Evolutionary conservation across 2,888 invertebrate genomes (phyloP).

Genomic region (Caenorhabditis auriculariae): DNA sequence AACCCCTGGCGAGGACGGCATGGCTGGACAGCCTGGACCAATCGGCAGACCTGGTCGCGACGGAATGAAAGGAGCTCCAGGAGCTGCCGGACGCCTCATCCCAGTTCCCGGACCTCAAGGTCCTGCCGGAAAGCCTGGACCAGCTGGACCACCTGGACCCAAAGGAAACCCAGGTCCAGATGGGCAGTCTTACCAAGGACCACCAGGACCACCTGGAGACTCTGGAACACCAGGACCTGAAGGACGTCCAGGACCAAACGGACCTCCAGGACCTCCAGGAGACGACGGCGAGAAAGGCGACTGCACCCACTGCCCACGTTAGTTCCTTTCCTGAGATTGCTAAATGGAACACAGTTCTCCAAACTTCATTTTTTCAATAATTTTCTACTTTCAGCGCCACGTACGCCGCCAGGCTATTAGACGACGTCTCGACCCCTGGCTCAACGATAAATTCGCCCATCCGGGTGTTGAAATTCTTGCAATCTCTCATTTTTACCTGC

Average conservation of each 20-base stretch:
- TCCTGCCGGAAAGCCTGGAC: slow-evolving; percentile 51
- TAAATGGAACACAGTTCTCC: neutral
- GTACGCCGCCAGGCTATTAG: slow-evolving; percentile 55
- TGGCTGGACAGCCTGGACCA: slow-evolving; percentile 54
- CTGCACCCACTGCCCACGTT: slow-evolving; percentile 50
- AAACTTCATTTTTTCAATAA: neutral
- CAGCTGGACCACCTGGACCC: slow-evolving; percentile 50
- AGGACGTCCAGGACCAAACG: slow-evolving; percentile 47
- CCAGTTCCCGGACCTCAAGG: slow-evolving; percentile 55
- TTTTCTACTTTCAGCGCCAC: slow-evolving; percentile 37
- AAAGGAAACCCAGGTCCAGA: slow-evolving; percentile 54
- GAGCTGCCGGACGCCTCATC: slow-evolving; percentile 50
- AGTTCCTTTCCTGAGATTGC: slow-evolving; percentile 8
- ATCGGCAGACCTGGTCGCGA: slow-evolving; percentile 52
- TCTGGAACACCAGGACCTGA: slow-evolving; percentile 50
- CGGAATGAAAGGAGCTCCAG: slow-evolving; percentile 55
- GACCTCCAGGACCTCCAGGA: slow-evolving; percentile 49
- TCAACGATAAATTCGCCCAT: slow-evolving; percentile 23
- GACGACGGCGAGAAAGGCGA: slow-evolving; percentile 52
- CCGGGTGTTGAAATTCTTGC: slow-evolving; percentile 37
- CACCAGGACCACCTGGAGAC: slow-evolving; percentile 53
- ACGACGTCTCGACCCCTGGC: slow-evolving; percentile 4
- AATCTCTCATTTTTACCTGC: slow-evolving; percentile 6
- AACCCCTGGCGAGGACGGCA: slow-evolving; percentile 48
- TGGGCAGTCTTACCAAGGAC: slow-evolving; percentile 52